Conservation (phyloP, 2,113 vertebrate genomes). For the Rhinogobius similis region DNA sequence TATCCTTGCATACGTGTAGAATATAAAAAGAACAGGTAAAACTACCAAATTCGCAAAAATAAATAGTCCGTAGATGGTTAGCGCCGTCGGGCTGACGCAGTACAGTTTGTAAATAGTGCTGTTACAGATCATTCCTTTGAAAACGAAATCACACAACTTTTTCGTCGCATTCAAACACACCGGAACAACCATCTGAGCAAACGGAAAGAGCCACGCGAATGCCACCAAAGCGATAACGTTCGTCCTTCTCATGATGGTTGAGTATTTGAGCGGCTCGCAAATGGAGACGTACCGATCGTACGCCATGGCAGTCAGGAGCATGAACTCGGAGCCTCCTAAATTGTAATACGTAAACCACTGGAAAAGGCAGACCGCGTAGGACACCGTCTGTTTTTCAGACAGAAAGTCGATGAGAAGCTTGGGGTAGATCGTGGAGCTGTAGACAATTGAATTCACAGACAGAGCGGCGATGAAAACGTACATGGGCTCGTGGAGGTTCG, state of each 20-base stretch:
- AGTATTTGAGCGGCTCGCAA: slow-evolving; percentile 47
- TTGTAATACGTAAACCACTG: slow-evolving; percentile 2
- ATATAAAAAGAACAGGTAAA: slow-evolving; percentile 25
- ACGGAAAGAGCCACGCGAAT: slow-evolving; percentile 12
- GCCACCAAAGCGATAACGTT: not conserved
- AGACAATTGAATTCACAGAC: slow-evolving; percentile 23
- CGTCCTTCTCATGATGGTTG: not conserved
- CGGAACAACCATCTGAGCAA: not conserved
- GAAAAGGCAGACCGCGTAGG: slow-evolving; percentile 5
- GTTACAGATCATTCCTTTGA: slow-evolving; percentile 9
- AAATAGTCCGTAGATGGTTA: not conserved
- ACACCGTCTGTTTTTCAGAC: slow-evolving; percentile 19
- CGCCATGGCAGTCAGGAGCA: slow-evolving; percentile 9
- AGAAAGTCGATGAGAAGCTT: slow-evolving; percentile 21
- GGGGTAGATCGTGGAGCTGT: slow-evolving; percentile 8
- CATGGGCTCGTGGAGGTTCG: slow-evolving; percentile 28
- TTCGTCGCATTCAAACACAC: not conserved
- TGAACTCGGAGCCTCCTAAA: slow-evolving; percentile 2
- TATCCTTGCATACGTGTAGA: slow-evolving; percentile 43
- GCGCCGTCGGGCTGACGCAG: not conserved
- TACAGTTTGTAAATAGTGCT: not conserved
- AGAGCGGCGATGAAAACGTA: slow-evolving; percentile 28
- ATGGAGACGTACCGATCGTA: slow-evolving; percentile 22
- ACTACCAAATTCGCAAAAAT: not conserved
- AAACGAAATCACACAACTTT: slow-evolving; percentile 1